phyloP scores from a whole-genome alignment of 2,888 invertebrate species.

The Xylocampa areola region DNA sequence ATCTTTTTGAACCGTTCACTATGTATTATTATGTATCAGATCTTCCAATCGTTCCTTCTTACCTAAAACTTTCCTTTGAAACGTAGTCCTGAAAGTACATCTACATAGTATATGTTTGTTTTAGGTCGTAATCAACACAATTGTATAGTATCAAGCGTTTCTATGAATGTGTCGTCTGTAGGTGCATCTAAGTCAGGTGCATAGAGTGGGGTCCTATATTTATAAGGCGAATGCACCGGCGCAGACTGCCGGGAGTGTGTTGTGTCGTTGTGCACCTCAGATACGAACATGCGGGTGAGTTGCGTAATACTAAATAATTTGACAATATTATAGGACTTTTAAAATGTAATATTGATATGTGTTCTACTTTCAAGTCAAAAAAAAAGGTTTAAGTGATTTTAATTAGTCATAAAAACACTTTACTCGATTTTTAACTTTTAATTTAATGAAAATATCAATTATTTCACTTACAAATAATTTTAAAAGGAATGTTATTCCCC shows the following conservation, averaged over 20 bases:
- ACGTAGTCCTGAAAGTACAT: constrained; percentile 22
- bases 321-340: not conserved
- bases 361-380: constrained; percentile 2
- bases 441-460: no score
- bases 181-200: constrained; percentile 59
- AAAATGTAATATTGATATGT: constrained; percentile 2
- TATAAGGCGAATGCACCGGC: constrained; percentile 73
- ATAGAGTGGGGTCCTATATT: constrained; percentile 78
- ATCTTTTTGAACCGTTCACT: no score
- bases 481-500: no score
- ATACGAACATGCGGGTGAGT: constrained; percentile 75
- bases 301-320: constrained; percentile 9
- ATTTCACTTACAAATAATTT: no score
- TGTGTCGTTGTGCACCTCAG: constrained; percentile 62
- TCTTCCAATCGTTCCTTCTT: no score
- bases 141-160: constrained; percentile 31
- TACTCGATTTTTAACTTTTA: no score
- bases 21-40: no score
- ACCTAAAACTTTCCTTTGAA: no score
- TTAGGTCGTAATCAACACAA: constrained; percentile 25
- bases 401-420: no score
- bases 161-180: constrained; percentile 43
- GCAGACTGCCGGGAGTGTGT: constrained; percentile 65
- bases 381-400: no score
- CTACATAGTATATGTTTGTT: not conserved